Conservation (phyloP, 2,888 invertebrate genomes). For the Oscheius sp. region DNA sequence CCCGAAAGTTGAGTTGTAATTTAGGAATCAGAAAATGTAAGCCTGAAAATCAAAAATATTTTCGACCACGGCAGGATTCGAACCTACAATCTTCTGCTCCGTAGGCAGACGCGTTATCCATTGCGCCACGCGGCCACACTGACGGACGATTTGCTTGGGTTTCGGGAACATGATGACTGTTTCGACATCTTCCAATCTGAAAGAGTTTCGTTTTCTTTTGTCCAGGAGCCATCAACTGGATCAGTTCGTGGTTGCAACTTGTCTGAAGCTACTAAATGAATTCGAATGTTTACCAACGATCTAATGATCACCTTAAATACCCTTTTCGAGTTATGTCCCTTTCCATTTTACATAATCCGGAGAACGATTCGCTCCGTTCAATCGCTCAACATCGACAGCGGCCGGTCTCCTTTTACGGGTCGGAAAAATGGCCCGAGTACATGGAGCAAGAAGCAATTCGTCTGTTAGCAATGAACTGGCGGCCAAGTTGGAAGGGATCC, state of each 20-base stretch:
- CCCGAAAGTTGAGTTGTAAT: too few species aligned
- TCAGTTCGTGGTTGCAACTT: too few species aligned
- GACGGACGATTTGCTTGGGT: too few species aligned
- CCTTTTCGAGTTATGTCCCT: not conserved
- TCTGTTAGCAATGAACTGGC: slow-evolving; percentile 1
- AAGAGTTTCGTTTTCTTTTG: too few species aligned
- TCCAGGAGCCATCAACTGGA: too few species aligned
- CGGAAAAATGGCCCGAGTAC: not conserved
- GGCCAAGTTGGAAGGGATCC: not conserved
- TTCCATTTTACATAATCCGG: slow-evolving; percentile 9
- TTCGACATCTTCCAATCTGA: too few species aligned
- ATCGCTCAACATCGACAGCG: not conserved
- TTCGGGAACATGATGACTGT: too few species aligned
- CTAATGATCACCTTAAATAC: not conserved
- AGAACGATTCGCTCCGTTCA: not conserved
- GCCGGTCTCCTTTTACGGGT: not conserved
- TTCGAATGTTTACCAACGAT: not conserved
- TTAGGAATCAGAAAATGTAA: too few species aligned
- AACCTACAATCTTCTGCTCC: slow-evolving; percentile 75
- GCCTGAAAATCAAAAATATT: slow-evolving; percentile 17
- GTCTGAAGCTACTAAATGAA: too few species aligned
- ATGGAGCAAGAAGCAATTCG: not conserved
- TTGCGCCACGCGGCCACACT: slow-evolving; percentile 60
- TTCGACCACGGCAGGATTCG: slow-evolving; percentile 64
- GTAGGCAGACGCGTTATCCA: slow-evolving; percentile 74